Percentiles rank a stretch among this genome's conserved stretches.
Conservation (phyloP, 2,888 invertebrate species). For the Oscheius sp. region DNA sequence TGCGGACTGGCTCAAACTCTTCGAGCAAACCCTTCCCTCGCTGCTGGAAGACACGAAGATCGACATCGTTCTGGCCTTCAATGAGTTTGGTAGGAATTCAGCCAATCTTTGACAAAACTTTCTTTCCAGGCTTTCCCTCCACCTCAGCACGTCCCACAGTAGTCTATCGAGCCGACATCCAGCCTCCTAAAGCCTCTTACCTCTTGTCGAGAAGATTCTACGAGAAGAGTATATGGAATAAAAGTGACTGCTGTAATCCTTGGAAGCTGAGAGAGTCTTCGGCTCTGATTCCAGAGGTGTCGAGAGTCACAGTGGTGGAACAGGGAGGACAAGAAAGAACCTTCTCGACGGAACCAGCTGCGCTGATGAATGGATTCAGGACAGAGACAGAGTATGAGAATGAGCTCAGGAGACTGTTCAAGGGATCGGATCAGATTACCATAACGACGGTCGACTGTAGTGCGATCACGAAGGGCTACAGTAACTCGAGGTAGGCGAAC, state of each 20-base stretch:
- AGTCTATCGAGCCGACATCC: conserved; percentile 50
- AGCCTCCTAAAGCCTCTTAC: conserved; percentile 51
- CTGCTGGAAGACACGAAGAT: conserved; percentile 41
- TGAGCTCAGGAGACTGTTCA: conserved; percentile 3
- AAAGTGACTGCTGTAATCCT: conserved; percentile 31
- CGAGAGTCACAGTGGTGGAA: conserved; percentile 31
- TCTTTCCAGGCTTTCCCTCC: conserved; percentile 44
- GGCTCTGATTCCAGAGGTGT: conserved; percentile 38
- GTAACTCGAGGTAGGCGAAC: no score
- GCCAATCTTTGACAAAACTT: neutral
- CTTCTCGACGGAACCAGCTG: conserved; percentile 2
- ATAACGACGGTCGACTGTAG: neutral
- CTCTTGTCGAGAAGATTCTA: conserved; percentile 48
- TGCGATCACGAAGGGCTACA: neutral
- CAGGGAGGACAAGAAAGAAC: conserved; percentile 4
- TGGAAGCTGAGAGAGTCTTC: conserved; percentile 19
- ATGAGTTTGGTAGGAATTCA: conserved; percentile 50
- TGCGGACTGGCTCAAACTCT: conserved; percentile 52
- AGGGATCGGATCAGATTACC: neutral
- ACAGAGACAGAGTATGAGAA: conserved; percentile 13
- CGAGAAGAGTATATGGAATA: conserved; percentile 22
- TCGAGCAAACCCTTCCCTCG: conserved; percentile 44
- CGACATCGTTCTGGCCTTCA: conserved; percentile 53
- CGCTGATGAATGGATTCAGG: neutral
- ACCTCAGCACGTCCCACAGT: conserved; percentile 41